Evolutionary conservation across 2,797 vertebrate species (phyloP).

Genomic region (Lacerta agilis): DNA sequence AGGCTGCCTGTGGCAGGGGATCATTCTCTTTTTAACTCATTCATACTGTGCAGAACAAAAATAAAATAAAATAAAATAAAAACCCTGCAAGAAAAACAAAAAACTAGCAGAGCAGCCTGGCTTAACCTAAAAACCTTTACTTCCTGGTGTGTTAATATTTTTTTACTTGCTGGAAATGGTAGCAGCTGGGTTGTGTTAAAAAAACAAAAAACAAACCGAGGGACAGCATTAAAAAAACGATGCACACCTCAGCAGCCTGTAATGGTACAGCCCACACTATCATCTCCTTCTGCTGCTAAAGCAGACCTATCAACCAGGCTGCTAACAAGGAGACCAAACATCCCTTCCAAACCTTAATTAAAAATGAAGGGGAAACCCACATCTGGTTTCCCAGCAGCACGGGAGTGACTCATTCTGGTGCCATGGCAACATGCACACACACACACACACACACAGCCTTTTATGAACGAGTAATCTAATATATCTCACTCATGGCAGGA

Average conservation of each 20-base stretch:
- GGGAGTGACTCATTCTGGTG: slow-evolving; percentile 60
- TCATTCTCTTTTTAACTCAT: not conserved
- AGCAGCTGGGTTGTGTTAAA: too few relatives aligned
- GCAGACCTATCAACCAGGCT: accelerated
- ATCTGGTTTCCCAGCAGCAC: not conserved
- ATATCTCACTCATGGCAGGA: not conserved
- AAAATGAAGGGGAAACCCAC: not conserved
- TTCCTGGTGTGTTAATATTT: not conserved
- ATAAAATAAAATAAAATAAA: too few relatives aligned
- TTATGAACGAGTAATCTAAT: slow-evolving; percentile 16
- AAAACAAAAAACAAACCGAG: too few relatives aligned
- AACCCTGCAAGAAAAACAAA: not conserved
- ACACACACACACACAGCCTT: not conserved
- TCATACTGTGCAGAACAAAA: not conserved
- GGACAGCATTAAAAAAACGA: not conserved
- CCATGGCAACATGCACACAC: not conserved
- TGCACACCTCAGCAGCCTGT: too few relatives aligned
- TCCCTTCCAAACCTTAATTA: not conserved
- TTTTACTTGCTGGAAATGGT: not conserved
- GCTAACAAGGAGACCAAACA: not conserved
- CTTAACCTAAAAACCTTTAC: not conserved
- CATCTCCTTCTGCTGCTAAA: too few relatives aligned
- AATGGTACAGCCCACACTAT: not conserved
- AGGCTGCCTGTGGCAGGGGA: not conserved
- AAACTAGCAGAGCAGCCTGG: not conserved